Evolutionary conservation across 2,888 invertebrate genomes (phyloP).

Genomic region (Troides helena): DNA sequence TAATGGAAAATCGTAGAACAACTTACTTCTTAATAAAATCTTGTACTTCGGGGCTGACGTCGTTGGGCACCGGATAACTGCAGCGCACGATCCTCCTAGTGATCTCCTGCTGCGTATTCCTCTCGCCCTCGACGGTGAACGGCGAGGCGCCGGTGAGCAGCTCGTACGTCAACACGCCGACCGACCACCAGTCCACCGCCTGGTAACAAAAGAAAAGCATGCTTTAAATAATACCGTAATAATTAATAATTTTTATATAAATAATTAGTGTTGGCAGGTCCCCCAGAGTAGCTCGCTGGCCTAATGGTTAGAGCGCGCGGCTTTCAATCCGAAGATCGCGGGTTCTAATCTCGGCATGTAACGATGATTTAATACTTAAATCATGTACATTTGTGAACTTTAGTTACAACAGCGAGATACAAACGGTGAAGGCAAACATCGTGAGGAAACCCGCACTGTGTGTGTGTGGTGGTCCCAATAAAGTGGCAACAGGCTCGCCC

Average conservation of each 20-base stretch:
- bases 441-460: too few relatives aligned
- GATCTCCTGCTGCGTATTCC: conserved; percentile 96
- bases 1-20: not conserved
- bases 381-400: too few relatives aligned
- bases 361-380: too few relatives aligned
- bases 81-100: conserved; percentile 93
- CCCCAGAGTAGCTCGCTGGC: too few relatives aligned
- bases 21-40: conserved; percentile 83
- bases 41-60: conserved; percentile 84
- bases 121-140: conserved; percentile 97
- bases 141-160: conserved; percentile 97
- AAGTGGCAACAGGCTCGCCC: too few relatives aligned
- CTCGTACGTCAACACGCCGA: conserved; percentile 97
- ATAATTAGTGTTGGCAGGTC: too few relatives aligned
- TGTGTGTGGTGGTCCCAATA: too few relatives aligned
- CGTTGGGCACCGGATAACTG: conserved; percentile 93
- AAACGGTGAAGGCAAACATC: too few relatives aligned
- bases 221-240: not conserved
- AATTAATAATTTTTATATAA: not conserved
- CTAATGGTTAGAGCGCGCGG: too few relatives aligned
- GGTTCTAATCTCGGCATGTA: too few relatives aligned
- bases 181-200: conserved; percentile 99
- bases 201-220: conserved; percentile 63
- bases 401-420: too few relatives aligned
- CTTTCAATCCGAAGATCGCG: too few relatives aligned